These are phyloP conservation scores for Zaprionus davidi DNA, from an alignment of 1,140 invertebrate species.

Conservation along the genomic window DNA sequence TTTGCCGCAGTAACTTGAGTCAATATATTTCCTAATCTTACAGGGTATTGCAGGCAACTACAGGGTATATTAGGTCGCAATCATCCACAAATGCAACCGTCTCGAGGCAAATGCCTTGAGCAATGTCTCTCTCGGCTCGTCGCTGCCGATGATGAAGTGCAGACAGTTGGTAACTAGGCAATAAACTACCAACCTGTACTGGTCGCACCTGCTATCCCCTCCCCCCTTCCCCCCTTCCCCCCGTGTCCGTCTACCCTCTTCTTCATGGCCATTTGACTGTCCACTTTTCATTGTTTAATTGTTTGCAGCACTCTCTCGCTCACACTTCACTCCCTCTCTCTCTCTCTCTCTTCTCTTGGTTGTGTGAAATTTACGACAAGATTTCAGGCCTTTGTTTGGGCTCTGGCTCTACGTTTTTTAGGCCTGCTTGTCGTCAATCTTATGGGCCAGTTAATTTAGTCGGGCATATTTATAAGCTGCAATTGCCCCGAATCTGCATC, in stretches of 20 bases:
- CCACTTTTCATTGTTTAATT: constrained; percentile 54
- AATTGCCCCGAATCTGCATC: constrained; percentile 11
- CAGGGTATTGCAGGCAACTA: too few relatives aligned
- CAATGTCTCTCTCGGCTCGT: constrained; percentile 12
- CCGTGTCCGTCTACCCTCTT: background rate
- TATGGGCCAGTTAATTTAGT: constrained; percentile 47
- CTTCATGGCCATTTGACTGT: constrained; percentile 39
- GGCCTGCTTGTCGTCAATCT: constrained; percentile 43
- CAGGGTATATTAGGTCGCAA: constrained; percentile 5
- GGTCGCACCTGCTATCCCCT: constrained; percentile 35
- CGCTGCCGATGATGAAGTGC: constrained; percentile 52
- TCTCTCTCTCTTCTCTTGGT: background rate
- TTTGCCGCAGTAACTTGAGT: too few relatives aligned
- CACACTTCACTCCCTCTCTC: background rate
- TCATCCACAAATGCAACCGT: background rate
- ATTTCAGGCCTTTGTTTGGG: constrained; percentile 42
- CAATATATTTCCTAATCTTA: too few relatives aligned
- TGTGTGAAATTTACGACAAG: constrained; percentile 44
- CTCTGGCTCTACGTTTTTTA: constrained; percentile 31
- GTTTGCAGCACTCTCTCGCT: constrained; percentile 24
- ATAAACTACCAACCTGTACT: constrained; percentile 33
- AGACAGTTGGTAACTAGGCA: constrained; percentile 47
- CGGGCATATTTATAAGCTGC: constrained; percentile 38
- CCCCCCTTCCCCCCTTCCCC: background rate
- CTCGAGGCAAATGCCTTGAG: constrained; percentile 15